These are phyloP conservation scores for human (Homo sapiens) DNA, from an alignment of 2,113 vertebrate genomes.

Conservation along the genomic window GRCh38 chr16:6321501-6322000, in stretches of 20 bases:
- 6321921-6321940: not conserved
- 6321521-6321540: not conserved
- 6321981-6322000: not conserved
- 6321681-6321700: not conserved
- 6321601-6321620: not conserved
- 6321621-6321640: not conserved
- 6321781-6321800: not conserved
- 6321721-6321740: not conserved
- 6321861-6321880: not conserved
- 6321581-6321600: not conserved
- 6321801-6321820: not conserved
- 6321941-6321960: not conserved
- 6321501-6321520: not conserved
- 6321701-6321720: not conserved
- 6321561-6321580: not conserved
- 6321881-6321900: rapidly evolving
- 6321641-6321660: too few species aligned
- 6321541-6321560: not conserved
- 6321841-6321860: not conserved
- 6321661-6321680: not conserved
- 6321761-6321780: not conserved
- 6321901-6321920: rapidly evolving
- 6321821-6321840: not conserved
- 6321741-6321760: not conserved
- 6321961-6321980: not conserved